phyloP scores from a whole-genome alignment of 2,888 invertebrate genomes.

The Teleiodes luculella region DNA sequence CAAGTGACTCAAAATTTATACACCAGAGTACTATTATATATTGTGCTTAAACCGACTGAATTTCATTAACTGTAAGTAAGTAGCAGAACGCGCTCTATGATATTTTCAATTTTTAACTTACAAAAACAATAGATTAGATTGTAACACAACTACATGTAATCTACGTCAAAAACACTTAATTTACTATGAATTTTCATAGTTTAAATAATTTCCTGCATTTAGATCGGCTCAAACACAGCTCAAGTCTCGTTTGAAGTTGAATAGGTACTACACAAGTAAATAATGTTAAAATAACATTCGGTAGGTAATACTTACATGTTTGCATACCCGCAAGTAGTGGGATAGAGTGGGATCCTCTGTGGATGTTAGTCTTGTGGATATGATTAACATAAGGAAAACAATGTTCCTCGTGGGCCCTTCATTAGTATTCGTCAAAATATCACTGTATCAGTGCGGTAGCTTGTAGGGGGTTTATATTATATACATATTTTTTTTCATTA shows the following conservation, averaged over 20 bases:
- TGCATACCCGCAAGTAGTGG: conserved; percentile 7
- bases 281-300: neutral
- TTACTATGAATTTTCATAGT: neutral
- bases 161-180: too few relatives aligned
- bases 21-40: too few relatives aligned
- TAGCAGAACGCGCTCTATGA: too few relatives aligned
- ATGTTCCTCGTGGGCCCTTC: conserved; percentile 31
- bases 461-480: neutral
- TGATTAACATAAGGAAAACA: conserved; percentile 54
- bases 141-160: too few relatives aligned
- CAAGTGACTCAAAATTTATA: too few relatives aligned
- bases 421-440: conserved; percentile 51
- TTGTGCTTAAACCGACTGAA: too few relatives aligned
- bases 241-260: neutral
- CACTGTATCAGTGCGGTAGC: conserved; percentile 4
- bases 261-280: neutral
- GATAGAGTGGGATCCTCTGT: too few relatives aligned
- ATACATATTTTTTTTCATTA: too few relatives aligned
- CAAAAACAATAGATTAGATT: too few relatives aligned
- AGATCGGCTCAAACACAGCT: neutral
- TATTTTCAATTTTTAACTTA: too few relatives aligned
- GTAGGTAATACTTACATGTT: neutral
- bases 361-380: conserved; percentile 32
- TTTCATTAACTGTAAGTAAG: too few relatives aligned
- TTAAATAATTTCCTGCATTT: neutral